Evolutionary conservation across 1,140 invertebrate genomes (phyloP), one percentile per base, ranked within the genome.

Genomic region (Chlorops oryzae): DNA sequence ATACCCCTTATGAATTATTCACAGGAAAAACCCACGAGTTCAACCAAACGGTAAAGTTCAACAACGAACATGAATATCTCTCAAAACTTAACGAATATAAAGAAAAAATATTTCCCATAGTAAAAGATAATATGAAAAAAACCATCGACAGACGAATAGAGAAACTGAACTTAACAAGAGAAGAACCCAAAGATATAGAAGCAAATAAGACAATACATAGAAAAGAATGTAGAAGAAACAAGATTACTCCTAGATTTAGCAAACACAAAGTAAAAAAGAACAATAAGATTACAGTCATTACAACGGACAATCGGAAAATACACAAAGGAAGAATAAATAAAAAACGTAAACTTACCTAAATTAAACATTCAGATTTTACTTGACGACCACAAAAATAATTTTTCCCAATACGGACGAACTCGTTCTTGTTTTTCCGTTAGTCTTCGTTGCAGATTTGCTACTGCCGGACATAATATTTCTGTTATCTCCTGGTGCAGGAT

Each of bases 191-290:
- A 10, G 9, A 12, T 5, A 5, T 43, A 20, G 21, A 28, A 13
- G 5, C 23, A 43, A 25, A 21, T 17, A 27, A 32, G 6, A 22
- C 24, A 7, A 32, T 50, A 3, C 43, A 42, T 42, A 42, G 48
- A 35, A 50, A 50, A 32, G 40, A 50, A 22, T 32, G 35, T 22
- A 50, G 48, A 43, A 42, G 48, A 27, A 50, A 50, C 28, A 50
- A 54, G 23, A 4, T 24, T 40, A 44, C 20, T 28, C 50, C 50
- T 2, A 12, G 42, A 2, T 51, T 45, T 20, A 42, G 21, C 5
- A 25, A 22, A 27, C 48, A 50, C 18, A 42, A 21, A 13, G 27
- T 50, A 13, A 4, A 20, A 42, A 15, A 15, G 6, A 38, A 50
- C 15, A 27, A 50, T 9, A 38, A 21, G 5, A n/a, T 32, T 42